Percentiles rank a stretch among this genome's conserved stretches.
phyloP scores from a whole-genome alignment of 2,797 vertebrate genomes.

The Esox masquinongy region DNA sequence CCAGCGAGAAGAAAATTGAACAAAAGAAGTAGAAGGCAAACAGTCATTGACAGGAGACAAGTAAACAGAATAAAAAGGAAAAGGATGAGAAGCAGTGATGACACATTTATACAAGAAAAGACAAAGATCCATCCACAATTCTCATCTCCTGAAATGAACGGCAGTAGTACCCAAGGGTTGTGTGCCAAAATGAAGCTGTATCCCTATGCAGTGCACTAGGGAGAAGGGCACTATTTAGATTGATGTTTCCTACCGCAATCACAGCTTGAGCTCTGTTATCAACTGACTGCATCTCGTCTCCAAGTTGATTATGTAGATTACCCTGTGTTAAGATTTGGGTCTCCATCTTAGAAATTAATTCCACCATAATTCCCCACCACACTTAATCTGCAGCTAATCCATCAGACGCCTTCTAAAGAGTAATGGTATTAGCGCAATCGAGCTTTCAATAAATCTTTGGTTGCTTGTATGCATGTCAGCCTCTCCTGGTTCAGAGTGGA shows the following conservation, averaged over 20 bases:
- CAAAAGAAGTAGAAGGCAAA: background rate
- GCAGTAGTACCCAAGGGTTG: constrained; percentile 16
- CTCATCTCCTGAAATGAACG: background rate
- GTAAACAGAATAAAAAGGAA: constrained; percentile 4
- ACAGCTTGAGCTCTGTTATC: constrained; percentile 20
- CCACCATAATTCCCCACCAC: constrained; percentile 17
- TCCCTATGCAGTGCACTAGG: background rate
- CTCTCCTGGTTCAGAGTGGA: too few species aligned
- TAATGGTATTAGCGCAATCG: constrained; percentile 28
- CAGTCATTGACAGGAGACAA: background rate
- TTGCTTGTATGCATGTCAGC: background rate
- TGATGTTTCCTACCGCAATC: constrained; percentile 26
- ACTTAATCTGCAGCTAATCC: constrained; percentile 37
- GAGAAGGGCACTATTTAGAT: constrained; percentile 15
- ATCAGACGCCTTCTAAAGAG: constrained; percentile 43
- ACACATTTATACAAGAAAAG: background rate
- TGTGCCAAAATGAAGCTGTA: background rate
- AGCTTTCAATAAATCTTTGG: constrained; percentile 30
- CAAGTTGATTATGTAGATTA: constrained; percentile 58
- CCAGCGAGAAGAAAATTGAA: background rate
- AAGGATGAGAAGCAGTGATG: background rate
- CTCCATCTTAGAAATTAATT: constrained; percentile 44
- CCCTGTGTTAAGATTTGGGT: constrained; percentile 14
- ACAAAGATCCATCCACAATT: background rate
- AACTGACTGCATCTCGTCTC: constrained; percentile 25